These are phyloP conservation scores for Andinoacara biseriatus DNA, from an alignment of 2,113 vertebrate species.

Conservation along the genomic window DNA sequence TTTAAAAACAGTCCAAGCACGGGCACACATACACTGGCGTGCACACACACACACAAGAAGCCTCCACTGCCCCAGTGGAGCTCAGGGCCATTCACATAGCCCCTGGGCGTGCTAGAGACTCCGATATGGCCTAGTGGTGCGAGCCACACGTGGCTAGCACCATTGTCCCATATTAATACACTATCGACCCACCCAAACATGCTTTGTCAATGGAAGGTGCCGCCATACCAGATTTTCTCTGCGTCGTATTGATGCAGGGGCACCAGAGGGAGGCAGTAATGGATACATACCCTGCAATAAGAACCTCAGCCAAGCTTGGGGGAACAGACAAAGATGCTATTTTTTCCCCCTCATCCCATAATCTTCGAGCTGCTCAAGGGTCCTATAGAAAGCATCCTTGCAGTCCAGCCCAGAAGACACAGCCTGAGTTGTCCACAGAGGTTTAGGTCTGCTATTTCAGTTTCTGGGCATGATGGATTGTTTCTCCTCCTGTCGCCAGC, in stretches of 20 bases:
- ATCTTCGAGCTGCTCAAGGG: constrained; percentile 69
- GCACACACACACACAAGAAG: constrained; percentile 31
- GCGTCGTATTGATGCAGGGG: constrained; percentile 75
- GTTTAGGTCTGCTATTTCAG: constrained; percentile 74
- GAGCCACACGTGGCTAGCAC: constrained; percentile 66
- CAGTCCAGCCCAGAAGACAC: constrained; percentile 61
- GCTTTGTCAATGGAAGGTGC: constrained; percentile 79
- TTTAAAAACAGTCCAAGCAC: constrained; percentile 50
- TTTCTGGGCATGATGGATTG: constrained; percentile 80
- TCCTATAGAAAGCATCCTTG: constrained; percentile 63
- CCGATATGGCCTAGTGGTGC: constrained; percentile 73
- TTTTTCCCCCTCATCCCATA: constrained; percentile 67
- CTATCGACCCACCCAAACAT: constrained; percentile 81
- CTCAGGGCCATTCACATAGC: constrained; percentile 73
- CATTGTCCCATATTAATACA: constrained; percentile 82
- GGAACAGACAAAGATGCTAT: constrained; percentile 55
- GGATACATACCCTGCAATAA: constrained; percentile 77
- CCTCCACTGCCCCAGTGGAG: constrained; percentile 63
- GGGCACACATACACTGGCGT: constrained; percentile 4
- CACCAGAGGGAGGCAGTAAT: constrained; percentile 80
- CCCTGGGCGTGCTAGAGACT: constrained; percentile 66
- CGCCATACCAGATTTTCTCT: constrained; percentile 71
- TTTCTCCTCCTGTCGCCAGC: constrained; percentile 77
- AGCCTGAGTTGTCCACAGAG: constrained; percentile 65
- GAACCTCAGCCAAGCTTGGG: constrained; percentile 69